phyloP scores from a whole-genome alignment of 37 sponge, comb jelly and placozoan species.

The Beroe forskalii region DNA sequence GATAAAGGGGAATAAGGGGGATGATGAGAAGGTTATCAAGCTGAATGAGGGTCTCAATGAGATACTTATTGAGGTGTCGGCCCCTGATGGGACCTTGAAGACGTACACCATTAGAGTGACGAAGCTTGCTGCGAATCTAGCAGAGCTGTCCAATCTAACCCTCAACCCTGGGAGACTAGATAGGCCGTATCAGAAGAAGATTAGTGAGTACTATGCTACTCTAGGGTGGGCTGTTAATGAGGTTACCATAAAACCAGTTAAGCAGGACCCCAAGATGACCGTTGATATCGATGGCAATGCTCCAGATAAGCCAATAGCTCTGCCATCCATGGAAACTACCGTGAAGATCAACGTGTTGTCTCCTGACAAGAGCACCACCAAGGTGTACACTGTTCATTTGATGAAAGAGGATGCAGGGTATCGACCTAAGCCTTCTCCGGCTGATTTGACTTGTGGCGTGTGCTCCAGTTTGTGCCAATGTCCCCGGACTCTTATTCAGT shows the following conservation, averaged over 20 bases:
- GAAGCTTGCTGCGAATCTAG: slow-evolving; percentile 82
- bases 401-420: slow-evolving; percentile 48
- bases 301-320: slow-evolving; percentile 9
- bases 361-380: slow-evolving; percentile 7
- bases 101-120: slow-evolving; percentile 73
- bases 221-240: slow-evolving; percentile 51
- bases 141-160: slow-evolving; percentile 72
- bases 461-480: slow-evolving; percentile 28
- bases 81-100: slow-evolving; percentile 90
- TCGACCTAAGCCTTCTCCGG: not conserved
- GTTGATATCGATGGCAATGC: slow-evolving; percentile 50
- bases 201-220: slow-evolving; percentile 51
- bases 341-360: slow-evolving; percentile 32
- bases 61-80: slow-evolving; percentile 75
- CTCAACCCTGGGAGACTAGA: slow-evolving; percentile 70
- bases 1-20: slow-evolving; percentile 75
- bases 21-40: slow-evolving; percentile 68
- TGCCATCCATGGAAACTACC: slow-evolving; percentile 10
- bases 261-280: slow-evolving; percentile 61
- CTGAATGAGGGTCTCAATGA: slow-evolving; percentile 77
- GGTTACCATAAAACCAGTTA: slow-evolving; percentile 51
- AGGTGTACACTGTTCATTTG: slow-evolving; percentile 37
- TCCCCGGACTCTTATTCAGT: not conserved
- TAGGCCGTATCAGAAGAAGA: slow-evolving; percentile 58
- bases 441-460: slow-evolving; percentile 30